These are phyloP conservation scores for Melanotus villosus DNA, from an alignment of 2,888 invertebrate genomes.

Conservation along the genomic window DNA sequence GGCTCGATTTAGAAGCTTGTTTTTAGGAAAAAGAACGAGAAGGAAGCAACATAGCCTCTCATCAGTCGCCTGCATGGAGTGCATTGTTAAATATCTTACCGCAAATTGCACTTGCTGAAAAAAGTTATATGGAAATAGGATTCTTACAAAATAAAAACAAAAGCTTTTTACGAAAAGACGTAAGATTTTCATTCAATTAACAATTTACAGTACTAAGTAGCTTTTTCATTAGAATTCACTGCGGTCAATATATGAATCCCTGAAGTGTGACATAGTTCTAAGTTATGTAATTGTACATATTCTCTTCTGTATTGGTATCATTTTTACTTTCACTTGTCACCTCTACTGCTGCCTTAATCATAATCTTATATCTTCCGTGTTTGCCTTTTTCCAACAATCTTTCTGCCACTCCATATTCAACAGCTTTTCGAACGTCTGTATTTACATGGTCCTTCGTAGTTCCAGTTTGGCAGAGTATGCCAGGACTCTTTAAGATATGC, in stretches of 20 bases:
- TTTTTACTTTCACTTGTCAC: no score
- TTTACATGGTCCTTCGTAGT: no score
- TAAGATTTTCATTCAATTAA: slow-evolving; percentile 59
- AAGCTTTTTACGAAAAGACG: slow-evolving; percentile 80
- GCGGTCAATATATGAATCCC: slow-evolving; percentile 71
- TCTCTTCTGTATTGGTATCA: no score
- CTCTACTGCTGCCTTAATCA: no score
- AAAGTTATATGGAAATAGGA: slow-evolving; percentile 77
- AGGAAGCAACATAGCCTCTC: slow-evolving; percentile 60
- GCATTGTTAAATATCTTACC: slow-evolving; percentile 72
- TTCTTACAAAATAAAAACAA: slow-evolving; percentile 78
- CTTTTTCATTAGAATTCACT: slow-evolving; percentile 76
- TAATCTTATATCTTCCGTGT: no score
- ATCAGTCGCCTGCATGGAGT: slow-evolving; percentile 70
- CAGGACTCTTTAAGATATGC: no score
- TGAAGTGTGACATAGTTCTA: slow-evolving; percentile 71
- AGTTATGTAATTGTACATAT: no score
- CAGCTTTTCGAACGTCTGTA: no score
- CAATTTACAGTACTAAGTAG: slow-evolving; percentile 45
- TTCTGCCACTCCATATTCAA: no score
- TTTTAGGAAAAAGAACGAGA: slow-evolving; percentile 74
- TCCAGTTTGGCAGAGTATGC: no score
- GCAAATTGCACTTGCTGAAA: slow-evolving; percentile 76
- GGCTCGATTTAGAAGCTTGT: slow-evolving; percentile 8
- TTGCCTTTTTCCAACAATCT: no score